Base-by-base conservation (phyloP, 2,888 invertebrate species). In the Amphipoea lucens region DNA sequence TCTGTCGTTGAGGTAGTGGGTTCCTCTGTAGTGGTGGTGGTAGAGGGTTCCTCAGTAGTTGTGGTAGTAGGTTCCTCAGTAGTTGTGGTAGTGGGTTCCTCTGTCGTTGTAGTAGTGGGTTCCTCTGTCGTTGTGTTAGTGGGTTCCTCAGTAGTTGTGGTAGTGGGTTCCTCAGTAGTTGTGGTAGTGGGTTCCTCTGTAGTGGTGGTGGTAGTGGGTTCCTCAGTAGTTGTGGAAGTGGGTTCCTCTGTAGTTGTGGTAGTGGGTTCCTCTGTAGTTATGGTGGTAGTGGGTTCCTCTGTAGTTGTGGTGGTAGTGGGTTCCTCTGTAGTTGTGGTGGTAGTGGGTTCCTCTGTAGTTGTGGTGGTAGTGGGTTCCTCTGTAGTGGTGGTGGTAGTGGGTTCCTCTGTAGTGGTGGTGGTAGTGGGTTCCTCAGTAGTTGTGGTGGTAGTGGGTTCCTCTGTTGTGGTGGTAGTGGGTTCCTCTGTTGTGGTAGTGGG, bases 201-300 rank as follows among this genome's bases (percentile, higher is more conserved):
- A 0, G 69, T 48, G 0, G 75, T 70, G 17, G 76, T 74, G 23
- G 76, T 75, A 0, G 78, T 83, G 4, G 74, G 54, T 14, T n/a
- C 74, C 17, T 17, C 42, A 6, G 84, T 68, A 7, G 84, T 68
- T 72, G 54, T 57, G 11, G 82, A 78, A 0, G 67, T 9, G 2
- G 67, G 17, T 29, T 45, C 67, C 5, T 45, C 23, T 9, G 67
- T 68, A 2, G 29, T 68, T 0, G 29, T 68, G 5, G 68, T 69
- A 12, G 48, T 0, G 1, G 68, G 48, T 48, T 20, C 68, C 6
- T 36, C 6, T 1, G 51, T 51, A 0, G 54, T 70, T 4, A n/a
- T n/a, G n/a, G 48, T 68, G 3, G 68, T 69, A 12, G 48, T 0
- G 1, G 68, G 48, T 48, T 20, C 68, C 6, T 36, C 6, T 1